Percentiles rank a stretch among this genome's conserved stretches.
Evolutionary conservation across 2,113 vertebrate genomes (phyloP).

Genomic region (Aldabrachelys gigantea): DNA sequence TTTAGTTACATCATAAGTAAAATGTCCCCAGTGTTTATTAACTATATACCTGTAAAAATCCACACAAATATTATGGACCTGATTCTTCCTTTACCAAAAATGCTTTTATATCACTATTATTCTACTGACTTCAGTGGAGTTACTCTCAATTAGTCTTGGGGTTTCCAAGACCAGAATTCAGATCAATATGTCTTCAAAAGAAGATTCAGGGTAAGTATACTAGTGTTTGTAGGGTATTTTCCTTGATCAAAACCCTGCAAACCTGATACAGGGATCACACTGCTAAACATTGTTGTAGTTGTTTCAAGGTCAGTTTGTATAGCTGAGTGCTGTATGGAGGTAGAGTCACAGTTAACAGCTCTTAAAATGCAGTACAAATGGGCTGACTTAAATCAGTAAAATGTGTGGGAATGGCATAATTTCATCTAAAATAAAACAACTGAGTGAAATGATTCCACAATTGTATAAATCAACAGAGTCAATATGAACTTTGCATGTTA

Average conservation of each 20-base stretch:
- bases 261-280: not conserved
- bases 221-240: not conserved
- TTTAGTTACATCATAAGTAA: not conserved
- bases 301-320: not conserved
- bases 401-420: not conserved
- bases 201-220: not conserved
- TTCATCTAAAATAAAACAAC: not conserved
- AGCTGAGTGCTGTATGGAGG: not conserved
- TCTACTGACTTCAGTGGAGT: not conserved
- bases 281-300: not conserved
- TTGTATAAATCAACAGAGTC: not conserved
- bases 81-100: not conserved
- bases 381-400: not conserved
- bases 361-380: conserved; percentile 10
- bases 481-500: not conserved
- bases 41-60: not conserved
- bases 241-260: not conserved
- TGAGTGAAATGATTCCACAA: not conserved
- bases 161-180: not conserved
- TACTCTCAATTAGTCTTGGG: not conserved
- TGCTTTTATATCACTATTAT: not conserved
- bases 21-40: not conserved
- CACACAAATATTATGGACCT: not conserved
- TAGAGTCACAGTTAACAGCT: not conserved
- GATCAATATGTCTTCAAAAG: not conserved